Evolutionary conservation across 1,140 invertebrate species (phyloP).

Genomic region (Coptotermes formosanus): DNA sequence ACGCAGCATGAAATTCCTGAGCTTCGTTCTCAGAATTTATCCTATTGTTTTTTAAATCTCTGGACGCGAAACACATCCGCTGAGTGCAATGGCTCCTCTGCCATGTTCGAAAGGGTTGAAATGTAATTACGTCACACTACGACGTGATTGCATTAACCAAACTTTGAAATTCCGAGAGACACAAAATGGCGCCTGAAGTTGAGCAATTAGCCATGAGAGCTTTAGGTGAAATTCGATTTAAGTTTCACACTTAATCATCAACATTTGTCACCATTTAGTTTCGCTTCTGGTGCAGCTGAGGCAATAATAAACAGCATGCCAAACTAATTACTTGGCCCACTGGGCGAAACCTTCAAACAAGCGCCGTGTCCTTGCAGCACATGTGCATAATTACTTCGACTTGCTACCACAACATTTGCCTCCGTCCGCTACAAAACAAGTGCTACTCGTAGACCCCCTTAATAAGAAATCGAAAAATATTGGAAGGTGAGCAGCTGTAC

Average conservation of each 20-base stretch:
- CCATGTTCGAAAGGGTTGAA: not conserved
- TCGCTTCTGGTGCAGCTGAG: not conserved
- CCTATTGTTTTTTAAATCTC: no score
- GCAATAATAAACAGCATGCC: not conserved
- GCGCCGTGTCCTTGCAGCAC: no score
- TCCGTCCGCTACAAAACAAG: no score
- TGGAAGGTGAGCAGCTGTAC: no score
- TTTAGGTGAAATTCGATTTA: not conserved
- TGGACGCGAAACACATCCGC: not conserved
- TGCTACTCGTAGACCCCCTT: no score
- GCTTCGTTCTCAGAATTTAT: no score
- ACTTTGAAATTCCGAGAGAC: slow-evolving; percentile 5
- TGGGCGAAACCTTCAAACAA: no score
- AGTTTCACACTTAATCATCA: not conserved
- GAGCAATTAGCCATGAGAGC: not conserved
- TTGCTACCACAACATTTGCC: no score
- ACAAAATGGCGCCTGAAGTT: not conserved
- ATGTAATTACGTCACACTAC: not conserved
- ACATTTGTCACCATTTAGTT: not conserved
- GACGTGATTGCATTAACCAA: not conserved
- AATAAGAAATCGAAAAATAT: no score
- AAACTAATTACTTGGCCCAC: no score
- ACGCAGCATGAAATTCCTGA: no score
- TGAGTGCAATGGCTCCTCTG: not conserved
- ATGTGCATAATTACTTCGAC: no score